Evolutionary conservation across 2,888 invertebrate species (phyloP).

Genomic region (Lymantria dispar): DNA sequence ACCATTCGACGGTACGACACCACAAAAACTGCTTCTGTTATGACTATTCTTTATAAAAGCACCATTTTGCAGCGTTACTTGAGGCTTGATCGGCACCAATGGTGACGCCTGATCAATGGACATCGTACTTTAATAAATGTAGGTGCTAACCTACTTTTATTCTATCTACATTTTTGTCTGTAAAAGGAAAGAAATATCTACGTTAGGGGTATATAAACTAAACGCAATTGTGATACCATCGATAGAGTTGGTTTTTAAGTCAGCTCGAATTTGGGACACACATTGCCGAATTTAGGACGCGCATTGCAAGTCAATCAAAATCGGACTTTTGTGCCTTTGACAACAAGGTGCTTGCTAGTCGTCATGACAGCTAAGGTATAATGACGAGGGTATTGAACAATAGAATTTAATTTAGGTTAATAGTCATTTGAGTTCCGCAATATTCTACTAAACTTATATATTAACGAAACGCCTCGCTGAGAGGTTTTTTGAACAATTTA

Average conservation of each 20-base stretch:
- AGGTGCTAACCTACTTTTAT: conserved; percentile 55
- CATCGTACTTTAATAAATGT: conserved; percentile 69
- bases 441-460: conserved; percentile 22
- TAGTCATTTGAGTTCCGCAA: conserved; percentile 51
- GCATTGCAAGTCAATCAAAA: conserved; percentile 37
- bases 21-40: conserved; percentile 79
- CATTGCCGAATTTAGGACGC: conserved; percentile 37
- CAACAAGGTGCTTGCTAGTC: conserved; percentile 47
- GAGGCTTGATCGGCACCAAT: conserved; percentile 78
- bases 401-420: conserved; percentile 66
- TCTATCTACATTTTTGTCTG: conserved; percentile 80
- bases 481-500: too few species aligned
- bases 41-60: conserved; percentile 79
- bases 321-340: conserved; percentile 43
- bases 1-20: conserved; percentile 71
- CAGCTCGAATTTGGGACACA: conserved; percentile 32
- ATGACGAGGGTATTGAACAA: conserved; percentile 56
- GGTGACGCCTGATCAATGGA: conserved; percentile 80
- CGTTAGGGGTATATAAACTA: conserved; percentile 40
- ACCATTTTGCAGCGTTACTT: conserved; percentile 67
- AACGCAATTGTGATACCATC: conserved; percentile 40
- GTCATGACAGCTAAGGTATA: conserved; percentile 46
- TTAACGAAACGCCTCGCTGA: not conserved
- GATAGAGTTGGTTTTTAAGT: conserved; percentile 55
- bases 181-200: conserved; percentile 62